These are phyloP conservation scores for Dryobates pubescens DNA, from an alignment of 2,797 vertebrate species.

Conservation along the genomic window DNA sequence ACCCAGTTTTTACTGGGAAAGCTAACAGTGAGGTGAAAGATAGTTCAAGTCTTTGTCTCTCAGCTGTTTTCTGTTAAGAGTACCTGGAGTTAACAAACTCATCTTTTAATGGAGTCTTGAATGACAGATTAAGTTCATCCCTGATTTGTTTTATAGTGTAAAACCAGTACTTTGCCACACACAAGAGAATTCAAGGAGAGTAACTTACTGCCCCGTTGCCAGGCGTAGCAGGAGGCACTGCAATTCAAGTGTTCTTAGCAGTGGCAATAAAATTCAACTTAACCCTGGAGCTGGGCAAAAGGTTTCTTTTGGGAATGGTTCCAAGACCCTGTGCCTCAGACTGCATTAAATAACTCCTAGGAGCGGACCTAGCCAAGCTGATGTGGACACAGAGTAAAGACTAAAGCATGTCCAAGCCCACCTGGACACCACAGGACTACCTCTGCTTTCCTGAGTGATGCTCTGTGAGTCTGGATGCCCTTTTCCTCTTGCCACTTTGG, in stretches of 20 bases:
- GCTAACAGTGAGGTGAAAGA: background rate
- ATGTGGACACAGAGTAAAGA: background rate
- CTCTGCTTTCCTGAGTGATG: accelerated
- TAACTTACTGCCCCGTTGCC: background rate
- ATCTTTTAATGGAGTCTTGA: background rate
- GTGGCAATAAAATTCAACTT: background rate
- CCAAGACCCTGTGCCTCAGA: background rate
- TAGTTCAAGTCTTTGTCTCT: background rate
- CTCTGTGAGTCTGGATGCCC: background rate
- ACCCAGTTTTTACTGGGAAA: background rate
- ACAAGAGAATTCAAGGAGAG: background rate
- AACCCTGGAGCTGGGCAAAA: background rate
- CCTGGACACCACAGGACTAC: background rate
- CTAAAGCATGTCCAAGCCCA: background rate
- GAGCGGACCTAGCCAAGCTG: background rate
- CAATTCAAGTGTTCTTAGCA: background rate
- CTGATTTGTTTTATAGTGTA: background rate
- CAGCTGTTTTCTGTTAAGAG: background rate
- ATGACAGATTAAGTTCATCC: background rate
- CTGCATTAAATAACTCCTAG: background rate
- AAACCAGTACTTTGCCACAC: background rate
- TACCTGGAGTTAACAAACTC: background rate
- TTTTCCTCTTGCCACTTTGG: background rate
- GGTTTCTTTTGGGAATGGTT: background rate
- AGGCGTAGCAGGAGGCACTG: background rate